Base-by-base conservation (phyloP, 2,888 invertebrate genomes). In the Acanthosepion esculentum region DNA sequence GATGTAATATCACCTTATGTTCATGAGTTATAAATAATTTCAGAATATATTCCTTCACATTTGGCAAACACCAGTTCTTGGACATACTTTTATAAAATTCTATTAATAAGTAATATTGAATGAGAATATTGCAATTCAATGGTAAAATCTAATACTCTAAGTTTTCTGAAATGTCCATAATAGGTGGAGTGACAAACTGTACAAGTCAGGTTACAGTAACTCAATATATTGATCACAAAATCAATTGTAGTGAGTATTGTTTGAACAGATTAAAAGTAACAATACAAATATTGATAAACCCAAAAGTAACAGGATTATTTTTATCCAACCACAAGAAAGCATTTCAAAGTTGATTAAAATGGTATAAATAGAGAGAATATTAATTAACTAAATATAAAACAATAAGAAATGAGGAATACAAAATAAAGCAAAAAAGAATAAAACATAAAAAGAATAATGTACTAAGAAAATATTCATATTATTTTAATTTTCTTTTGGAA, bases 281-380 rank as follows among this genome's bases (percentile, higher is more conserved):
- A 78, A 33, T 78, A 78, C 78, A 78, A 78, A 78, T 78, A 78
- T 78, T 78, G 78, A 78, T 78, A 78, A 78, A 78, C 78, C 78
- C 78, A 78, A 78, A 78, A 33, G 78, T 78, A 78, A 78, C n/a
- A 78, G 33, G 78, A 78, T 78, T n/a, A 78, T 78, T 78, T 78
- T 78, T 78, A 78, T 78, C n/a, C 78, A n/a, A 15, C n/a, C 78
- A 78, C 59, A 59, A 59, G 59, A 23, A 59, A 59, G 59, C 20
- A 59, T 59, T 23, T 23, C 23, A 78, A 78, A 78, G 78, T 78
- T 78, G 78, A 78, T n/a, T 78, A 78, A 78, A 78, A n/a, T 78
- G 15, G n/a, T 78, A n/a, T 78, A 78, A 78, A 78, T 78, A 78
- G 78, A 78, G 78, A 78, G 78, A 78, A n/a, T 78, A n/a, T 78